These are phyloP conservation scores for Agonopterix alstromeriana DNA, from an alignment of 2,888 invertebrate genomes.

Conservation along the genomic window DNA sequence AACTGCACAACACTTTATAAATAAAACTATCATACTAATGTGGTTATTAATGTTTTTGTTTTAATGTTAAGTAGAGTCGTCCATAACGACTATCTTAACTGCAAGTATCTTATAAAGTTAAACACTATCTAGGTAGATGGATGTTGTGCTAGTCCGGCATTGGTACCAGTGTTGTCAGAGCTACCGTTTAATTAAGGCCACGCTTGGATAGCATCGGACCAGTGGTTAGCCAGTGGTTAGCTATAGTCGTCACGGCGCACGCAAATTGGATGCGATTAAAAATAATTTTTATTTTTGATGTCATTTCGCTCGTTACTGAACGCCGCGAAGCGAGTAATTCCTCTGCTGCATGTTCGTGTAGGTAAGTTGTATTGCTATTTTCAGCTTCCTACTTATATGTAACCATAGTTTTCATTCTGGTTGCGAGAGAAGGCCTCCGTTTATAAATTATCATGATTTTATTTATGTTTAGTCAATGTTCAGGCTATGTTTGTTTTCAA, in stretches of 20 bases:
- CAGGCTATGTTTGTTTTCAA: too few species aligned
- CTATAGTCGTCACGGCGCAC: constrained; percentile 41
- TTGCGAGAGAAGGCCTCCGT: constrained; percentile 9
- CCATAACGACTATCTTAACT: too few species aligned
- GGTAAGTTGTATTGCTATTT: background rate
- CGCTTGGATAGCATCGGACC: constrained; percentile 49
- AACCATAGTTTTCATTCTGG: background rate
- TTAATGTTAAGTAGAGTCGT: too few species aligned
- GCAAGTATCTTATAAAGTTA: background rate
- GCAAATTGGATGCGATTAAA: constrained; percentile 72
- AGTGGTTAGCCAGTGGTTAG: constrained; percentile 48
- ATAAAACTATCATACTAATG: too few species aligned
- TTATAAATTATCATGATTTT: too few species aligned
- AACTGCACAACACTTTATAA: too few species aligned
- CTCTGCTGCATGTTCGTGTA: constrained; percentile 24
- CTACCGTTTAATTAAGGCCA: constrained; percentile 67
- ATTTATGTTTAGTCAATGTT: too few species aligned
- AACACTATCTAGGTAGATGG: background rate
- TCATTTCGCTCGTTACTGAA: constrained; percentile 62
- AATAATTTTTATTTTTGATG: constrained; percentile 74
- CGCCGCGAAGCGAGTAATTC: constrained; percentile 62
- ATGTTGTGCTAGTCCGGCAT: constrained; percentile 2
- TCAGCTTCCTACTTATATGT: background rate
- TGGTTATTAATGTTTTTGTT: too few species aligned
- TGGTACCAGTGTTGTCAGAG: constrained; percentile 25